These are phyloP conservation scores for Ferrisia virgata DNA, from an alignment of 2,888 invertebrate species.

Conservation along the genomic window DNA sequence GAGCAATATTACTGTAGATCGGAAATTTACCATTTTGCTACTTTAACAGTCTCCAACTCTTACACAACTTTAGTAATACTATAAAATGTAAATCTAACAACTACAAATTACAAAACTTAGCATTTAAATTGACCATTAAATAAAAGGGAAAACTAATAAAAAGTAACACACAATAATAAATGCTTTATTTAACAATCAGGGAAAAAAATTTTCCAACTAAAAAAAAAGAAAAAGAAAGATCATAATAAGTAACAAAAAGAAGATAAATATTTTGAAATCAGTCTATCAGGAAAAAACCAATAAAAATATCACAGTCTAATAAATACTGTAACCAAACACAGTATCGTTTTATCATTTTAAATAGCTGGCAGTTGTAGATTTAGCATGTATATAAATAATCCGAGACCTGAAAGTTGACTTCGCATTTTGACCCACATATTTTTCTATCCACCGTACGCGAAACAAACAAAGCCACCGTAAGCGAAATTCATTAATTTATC, in stretches of 20 bases:
- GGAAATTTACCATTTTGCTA: neutral
- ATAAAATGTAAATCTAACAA: constrained; percentile 12
- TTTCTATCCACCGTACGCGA: neutral
- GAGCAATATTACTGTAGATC: neutral
- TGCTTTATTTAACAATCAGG: constrained; percentile 35
- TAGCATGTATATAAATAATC: neutral
- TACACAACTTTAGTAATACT: constrained; percentile 9
- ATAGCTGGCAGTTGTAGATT: neutral
- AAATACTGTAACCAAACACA: neutral
- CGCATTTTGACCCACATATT: neutral
- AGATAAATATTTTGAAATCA: constrained; percentile 19
- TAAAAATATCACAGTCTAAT: constrained; percentile 33
- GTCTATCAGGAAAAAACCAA: constrained; percentile 29
- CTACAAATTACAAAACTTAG: constrained; percentile 31
- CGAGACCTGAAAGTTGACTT: neutral
- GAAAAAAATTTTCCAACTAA: constrained; percentile 21
- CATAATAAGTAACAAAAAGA: constrained; percentile 33
- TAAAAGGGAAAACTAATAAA: constrained; percentile 30
- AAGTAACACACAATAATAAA: constrained; percentile 41
- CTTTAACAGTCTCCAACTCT: neutral
- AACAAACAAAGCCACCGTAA: constrained; percentile 13
- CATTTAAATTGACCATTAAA: neutral
- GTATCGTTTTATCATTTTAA: neutral
- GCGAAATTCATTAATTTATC: neutral
- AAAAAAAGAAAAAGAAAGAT: constrained; percentile 33